These are phyloP conservation scores for Sebastes iracundus DNA, from an alignment of 2,797 vertebrate genomes.

Conservation along the genomic window DNA sequence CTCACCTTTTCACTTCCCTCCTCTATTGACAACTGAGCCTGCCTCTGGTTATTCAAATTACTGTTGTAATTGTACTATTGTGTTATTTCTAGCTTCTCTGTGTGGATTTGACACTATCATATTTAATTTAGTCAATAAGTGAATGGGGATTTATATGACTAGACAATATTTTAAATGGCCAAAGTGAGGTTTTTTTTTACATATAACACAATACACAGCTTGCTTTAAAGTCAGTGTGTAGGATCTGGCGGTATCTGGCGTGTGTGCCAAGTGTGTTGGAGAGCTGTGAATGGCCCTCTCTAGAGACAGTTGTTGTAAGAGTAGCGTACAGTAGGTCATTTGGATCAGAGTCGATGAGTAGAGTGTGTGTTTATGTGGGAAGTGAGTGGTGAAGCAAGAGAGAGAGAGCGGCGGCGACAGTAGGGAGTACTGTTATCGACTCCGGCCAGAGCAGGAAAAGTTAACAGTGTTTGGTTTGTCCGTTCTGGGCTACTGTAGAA, in stretches of 20 bases:
- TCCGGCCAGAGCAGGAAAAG: rapidly evolving
- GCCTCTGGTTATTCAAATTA: neutral
- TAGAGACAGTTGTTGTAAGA: too few relatives aligned
- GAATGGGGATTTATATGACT: neutral
- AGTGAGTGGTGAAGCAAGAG: too few relatives aligned
- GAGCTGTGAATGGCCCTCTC: too few relatives aligned
- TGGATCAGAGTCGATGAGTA: too few relatives aligned
- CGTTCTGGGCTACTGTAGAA: too few relatives aligned
- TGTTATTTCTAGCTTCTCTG: neutral
- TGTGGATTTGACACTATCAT: neutral
- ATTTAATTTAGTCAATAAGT: neutral
- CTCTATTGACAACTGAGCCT: neutral
- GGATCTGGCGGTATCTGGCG: too few relatives aligned
- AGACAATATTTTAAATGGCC: neutral
- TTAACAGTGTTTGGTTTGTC: too few relatives aligned
- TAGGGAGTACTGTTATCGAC: rapidly evolving
- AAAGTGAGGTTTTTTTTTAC: neutral
- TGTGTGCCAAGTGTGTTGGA: too few relatives aligned
- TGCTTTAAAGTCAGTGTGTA: neutral
- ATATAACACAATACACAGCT: neutral
- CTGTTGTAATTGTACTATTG: neutral
- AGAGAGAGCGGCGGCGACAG: too few relatives aligned
- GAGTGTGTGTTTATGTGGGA: too few relatives aligned
- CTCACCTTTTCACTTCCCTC: neutral
- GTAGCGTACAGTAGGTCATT: too few relatives aligned